Evolutionary conservation across 2,888 invertebrate genomes (phyloP).

Genomic region (Callinectes sapidus): DNA sequence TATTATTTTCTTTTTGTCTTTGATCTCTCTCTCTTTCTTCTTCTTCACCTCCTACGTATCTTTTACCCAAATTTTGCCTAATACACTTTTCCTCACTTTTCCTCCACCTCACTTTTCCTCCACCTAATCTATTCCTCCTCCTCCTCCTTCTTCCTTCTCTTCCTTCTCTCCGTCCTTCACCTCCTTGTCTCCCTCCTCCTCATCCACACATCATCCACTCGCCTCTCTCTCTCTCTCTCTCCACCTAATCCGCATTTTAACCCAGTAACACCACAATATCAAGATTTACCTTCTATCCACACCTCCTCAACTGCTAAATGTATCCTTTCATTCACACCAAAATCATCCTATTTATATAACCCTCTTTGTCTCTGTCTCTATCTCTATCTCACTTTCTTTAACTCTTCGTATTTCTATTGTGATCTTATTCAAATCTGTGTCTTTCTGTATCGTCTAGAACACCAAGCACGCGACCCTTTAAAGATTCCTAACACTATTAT

Average conservation of each 20-base stretch:
- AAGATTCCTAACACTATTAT: neutral
- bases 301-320: neutral
- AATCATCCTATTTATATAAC: conserved; percentile 3
- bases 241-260: neutral
- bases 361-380: neutral
- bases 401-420: neutral
- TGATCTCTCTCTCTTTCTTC: neutral
- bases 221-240: neutral
- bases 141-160: neutral
- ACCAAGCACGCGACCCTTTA: neutral
- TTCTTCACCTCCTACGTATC: neutral
- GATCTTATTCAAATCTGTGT: neutral
- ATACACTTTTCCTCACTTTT: neutral
- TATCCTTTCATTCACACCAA: neutral
- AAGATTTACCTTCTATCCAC: neutral
- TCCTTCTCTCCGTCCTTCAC: neutral
- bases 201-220: neutral
- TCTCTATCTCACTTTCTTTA: neutral
- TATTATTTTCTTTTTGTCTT: no score
- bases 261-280: neutral
- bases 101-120: neutral
- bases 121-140: no score
- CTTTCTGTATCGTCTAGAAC: neutral
- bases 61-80: neutral
- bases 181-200: neutral